Base-by-base conservation (phyloP, 1,140 invertebrate species). In the Bombus breviceps region DNA sequence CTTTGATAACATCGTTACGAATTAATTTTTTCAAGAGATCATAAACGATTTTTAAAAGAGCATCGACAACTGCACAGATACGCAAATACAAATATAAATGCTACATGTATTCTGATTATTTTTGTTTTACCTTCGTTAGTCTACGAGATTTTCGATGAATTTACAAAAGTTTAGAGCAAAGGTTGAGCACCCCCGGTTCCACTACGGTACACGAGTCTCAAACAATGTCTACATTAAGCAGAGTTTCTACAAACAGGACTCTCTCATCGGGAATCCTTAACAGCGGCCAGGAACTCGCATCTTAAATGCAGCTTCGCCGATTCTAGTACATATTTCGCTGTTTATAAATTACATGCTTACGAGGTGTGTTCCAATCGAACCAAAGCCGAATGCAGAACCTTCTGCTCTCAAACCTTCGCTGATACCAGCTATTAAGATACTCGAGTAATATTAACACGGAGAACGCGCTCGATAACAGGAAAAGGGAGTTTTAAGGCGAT, bases 361-460 rank as follows among this genome's bases (percentile, higher is more conserved):
- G 81, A 90, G 64, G 64, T n/a, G 64, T 34, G 15, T 32, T 32
- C 64, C 13, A n/a, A 32, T 82, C 69, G 82, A 81, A 83, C 77
- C 86, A 75, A 39, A 66, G 4, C 34, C 43, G 22, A 75, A 79
- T n/a, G 41, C 22, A 8, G 34, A 13, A 18, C 6, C 10, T 34
- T 43, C 22, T 15, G 18, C 34, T 34, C 43, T 66, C 77, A 59
- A 39, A 64, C 32, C 83, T 74, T 73, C 64, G 68, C 62, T 37
- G 69, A 75, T 85, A 76, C 66, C 75, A 53, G 88, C 91, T 92
- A 92, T 93, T 92, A 92, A 92, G 91, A 92, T 92, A 91, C 92
- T 92, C 90, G 91, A 91, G 86, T 91, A 92, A 92, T 92, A 92
- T 92, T 88, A 91, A 83, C 89, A 88, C 68, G 64, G 43, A 13